Evolutionary conservation across 2,113 vertebrate species (phyloP).

Genomic region (Pachycephala philippinensis): DNA sequence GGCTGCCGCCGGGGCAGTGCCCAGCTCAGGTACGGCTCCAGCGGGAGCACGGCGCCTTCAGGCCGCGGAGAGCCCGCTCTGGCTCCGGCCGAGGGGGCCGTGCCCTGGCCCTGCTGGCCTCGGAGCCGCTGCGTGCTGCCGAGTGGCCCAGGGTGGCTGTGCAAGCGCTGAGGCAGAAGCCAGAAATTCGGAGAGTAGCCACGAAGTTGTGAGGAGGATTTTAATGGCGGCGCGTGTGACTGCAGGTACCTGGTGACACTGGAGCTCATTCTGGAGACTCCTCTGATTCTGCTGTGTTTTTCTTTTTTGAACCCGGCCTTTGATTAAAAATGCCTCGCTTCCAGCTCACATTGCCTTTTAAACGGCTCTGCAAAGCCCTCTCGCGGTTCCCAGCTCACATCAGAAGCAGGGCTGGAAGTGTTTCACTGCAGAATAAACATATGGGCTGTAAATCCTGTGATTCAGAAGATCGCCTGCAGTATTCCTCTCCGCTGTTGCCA

Average conservation of each 20-base stretch:
- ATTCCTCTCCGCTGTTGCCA: conserved; percentile 77
- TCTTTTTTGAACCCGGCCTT: conserved; percentile 8
- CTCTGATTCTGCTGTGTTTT: background rate
- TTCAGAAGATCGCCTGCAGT: conserved; percentile 73
- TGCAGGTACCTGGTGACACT: background rate
- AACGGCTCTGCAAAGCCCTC: conserved; percentile 54
- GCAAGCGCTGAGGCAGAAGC: background rate
- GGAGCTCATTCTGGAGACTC: background rate
- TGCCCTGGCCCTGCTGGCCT: accelerated
- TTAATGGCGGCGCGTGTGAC: background rate
- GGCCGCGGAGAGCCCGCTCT: background rate
- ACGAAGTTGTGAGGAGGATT: background rate
- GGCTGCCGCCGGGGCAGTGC: background rate
- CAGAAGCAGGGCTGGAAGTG: conserved; percentile 48
- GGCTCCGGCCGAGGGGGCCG: accelerated
- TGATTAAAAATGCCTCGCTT: conserved; percentile 56
- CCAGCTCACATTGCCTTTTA: conserved; percentile 42
- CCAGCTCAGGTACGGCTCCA: accelerated
- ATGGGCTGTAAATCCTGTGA: conserved; percentile 70
- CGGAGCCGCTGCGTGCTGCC: background rate
- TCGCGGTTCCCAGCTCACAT: conserved; percentile 37
- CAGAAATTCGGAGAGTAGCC: background rate
- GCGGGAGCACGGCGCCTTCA: background rate
- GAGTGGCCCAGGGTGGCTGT: background rate
- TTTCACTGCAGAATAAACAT: conserved; percentile 72